phyloP scores from a whole-genome alignment of 1,140 invertebrate genomes.

The Polyergus mexicanus region DNA sequence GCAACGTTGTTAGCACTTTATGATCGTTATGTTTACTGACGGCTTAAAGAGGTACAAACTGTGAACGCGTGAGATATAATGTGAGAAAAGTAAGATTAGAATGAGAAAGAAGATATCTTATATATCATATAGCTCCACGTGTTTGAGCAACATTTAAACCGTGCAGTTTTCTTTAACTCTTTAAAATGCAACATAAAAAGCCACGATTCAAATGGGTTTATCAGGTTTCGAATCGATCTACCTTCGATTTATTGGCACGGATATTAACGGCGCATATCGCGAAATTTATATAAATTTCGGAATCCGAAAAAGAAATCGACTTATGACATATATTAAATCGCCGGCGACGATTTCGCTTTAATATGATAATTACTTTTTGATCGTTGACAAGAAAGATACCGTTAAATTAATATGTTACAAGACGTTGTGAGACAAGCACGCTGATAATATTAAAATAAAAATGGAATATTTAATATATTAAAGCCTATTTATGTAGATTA shows the following conservation, averaged over 20 bases:
- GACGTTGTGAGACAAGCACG: not conserved
- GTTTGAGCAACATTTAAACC: not conserved
- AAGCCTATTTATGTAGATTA: not conserved
- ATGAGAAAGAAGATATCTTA: not conserved
- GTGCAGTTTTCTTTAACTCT: not conserved
- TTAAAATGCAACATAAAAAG: conserved; percentile 36
- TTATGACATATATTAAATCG: not conserved
- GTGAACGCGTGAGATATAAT: conserved; percentile 6
- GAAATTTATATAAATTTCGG: conserved; percentile 54
- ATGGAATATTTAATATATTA: not conserved
- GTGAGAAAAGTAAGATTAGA: conserved; percentile 14
- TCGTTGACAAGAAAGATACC: not conserved
- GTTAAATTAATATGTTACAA: not conserved
- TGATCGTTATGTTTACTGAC: not conserved
- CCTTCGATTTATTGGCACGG: conserved; percentile 43
- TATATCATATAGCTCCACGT: not conserved
- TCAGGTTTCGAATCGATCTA: conserved; percentile 30
- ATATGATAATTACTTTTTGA: not conserved
- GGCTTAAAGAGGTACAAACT: conserved; percentile 17
- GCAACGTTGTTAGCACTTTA: conserved; percentile 29
- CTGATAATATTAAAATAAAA: not conserved
- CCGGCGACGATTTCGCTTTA: conserved; percentile 57
- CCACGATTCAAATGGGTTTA: conserved; percentile 59
- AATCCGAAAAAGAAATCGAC: conserved; percentile 58
- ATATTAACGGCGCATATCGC: conserved; percentile 36